Percentiles rank a stretch among this genome's conserved stretches.
Conservation (phyloP, 2,888 invertebrate genomes). For the Hypsopygia costalis region DNA sequence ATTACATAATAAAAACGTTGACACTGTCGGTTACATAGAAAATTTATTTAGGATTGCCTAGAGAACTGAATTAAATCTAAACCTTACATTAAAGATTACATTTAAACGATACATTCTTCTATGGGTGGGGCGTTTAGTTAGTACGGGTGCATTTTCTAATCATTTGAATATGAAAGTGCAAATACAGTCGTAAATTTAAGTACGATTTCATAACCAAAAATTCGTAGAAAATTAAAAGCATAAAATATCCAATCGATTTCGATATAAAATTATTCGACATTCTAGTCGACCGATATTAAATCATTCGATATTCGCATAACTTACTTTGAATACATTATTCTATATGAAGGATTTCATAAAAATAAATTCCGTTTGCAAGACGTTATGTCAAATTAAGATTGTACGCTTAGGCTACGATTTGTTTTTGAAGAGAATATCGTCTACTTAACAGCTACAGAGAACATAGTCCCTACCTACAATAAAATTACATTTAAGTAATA, state of each 20-base stretch:
- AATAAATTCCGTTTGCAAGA: too few species aligned
- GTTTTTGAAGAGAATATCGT: constrained; percentile 12
- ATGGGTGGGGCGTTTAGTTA: constrained; percentile 32
- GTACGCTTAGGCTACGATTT: neutral
- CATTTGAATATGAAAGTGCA: constrained; percentile 30
- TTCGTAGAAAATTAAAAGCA: neutral
- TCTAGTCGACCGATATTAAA: too few species aligned
- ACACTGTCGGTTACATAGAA: constrained; percentile 62
- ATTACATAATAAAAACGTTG: constrained; percentile 63
- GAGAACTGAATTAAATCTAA: constrained; percentile 57
- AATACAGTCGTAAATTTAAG: constrained; percentile 26
- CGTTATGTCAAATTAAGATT: too few species aligned
- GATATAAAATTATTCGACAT: too few species aligned
- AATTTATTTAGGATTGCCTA: constrained; percentile 62
- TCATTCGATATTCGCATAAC: too few species aligned
- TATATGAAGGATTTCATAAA: too few species aligned
- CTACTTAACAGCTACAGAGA: constrained; percentile 21
- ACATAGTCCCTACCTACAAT: constrained; percentile 12
- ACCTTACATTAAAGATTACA: constrained; percentile 63
- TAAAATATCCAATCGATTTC: too few species aligned
- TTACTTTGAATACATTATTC: neutral
- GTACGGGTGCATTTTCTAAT: constrained; percentile 36
- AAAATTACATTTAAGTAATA: constrained; percentile 29
- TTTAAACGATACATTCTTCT: constrained; percentile 43
- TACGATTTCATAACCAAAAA: constrained; percentile 9